Base-by-base conservation (phyloP, 2,797 vertebrate species). In the Xenentodon cancila region DNA sequence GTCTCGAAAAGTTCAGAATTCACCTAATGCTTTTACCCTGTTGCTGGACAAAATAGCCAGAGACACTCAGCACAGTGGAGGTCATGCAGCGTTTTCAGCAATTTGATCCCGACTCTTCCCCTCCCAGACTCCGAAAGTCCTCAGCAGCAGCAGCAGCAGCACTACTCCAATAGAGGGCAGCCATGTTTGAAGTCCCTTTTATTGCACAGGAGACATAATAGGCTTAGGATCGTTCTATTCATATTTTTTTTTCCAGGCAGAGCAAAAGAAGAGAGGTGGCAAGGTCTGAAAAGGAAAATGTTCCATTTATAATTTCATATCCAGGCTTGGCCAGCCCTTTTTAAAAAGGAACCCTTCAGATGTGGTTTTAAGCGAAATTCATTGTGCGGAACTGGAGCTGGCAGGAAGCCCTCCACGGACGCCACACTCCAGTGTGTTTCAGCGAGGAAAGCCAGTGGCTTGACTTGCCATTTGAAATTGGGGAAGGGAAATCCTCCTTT, bases 281-380 rank as follows among this genome's bases (percentile, higher is more conserved):
- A 54, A 72, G 71, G 85, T 88, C 81, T 91, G 89, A 91, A 91
- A 91, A 88, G 30, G 89, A 92, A 89, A 92, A 91, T 44, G 85
- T 90, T 92, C 89, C 84, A 88, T 91, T 92, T 92, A 84, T 86
- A 90, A 83, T 92, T 92, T 92, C 88, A 92, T 89, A 91, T 89
- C 80, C 86, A 88, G 89, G 89, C 90, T 91, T 91, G 89, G 91
- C 87, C 81, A 48, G 82, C 67, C 84, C 85, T 85, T 84, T 88
- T 78, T n/a, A n/a, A 80, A 86, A 89, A 82, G 9, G 12, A 87
- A 79, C 72, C 81, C 81, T 86, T 93, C 85, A 93, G 91, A 93
- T 94, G 93, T 93, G 93, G 91, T 91, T 93, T 92, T 88, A 91
- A 90, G 85, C 91, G 88, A 90, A 92, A 92, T 91, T 92, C 88